Conservation (phyloP, 2,888 invertebrate species). For the Bibio marci region DNA sequence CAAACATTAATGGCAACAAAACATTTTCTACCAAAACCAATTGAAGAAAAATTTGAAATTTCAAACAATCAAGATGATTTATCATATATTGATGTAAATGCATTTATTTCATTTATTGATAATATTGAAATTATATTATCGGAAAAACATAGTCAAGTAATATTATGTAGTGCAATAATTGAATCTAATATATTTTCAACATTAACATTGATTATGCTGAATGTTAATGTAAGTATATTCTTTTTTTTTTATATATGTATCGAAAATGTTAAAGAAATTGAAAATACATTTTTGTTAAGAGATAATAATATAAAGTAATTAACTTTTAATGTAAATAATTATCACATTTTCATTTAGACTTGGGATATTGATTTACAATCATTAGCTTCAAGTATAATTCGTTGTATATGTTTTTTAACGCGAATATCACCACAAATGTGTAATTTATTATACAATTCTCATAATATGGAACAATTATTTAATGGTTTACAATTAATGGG, state of each 20-base stretch:
- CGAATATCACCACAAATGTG: conserved; percentile 17
- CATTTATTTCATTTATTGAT: conserved; percentile 22
- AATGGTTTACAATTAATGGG: conserved; percentile 26
- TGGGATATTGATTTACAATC: conserved; percentile 22
- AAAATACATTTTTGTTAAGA: too few relatives aligned
- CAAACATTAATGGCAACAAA: conserved; percentile 22
- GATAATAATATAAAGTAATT: too few relatives aligned
- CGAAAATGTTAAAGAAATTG: too few relatives aligned
- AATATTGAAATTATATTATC: conserved; percentile 23
- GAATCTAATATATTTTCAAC: conserved; percentile 29
- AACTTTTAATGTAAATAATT: too few relatives aligned
- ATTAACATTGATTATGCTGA: conserved; percentile 23
- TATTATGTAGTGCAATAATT: conserved; percentile 23
- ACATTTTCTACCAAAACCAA: conserved; percentile 17
- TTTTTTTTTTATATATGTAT: not conserved
- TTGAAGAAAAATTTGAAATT: conserved; percentile 17
- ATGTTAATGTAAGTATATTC: conserved; percentile 18
- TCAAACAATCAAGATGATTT: conserved; percentile 14
- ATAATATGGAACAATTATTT: conserved; percentile 22
- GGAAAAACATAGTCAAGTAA: conserved; percentile 13
- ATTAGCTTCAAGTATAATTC: conserved; percentile 20
- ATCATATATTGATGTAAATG: conserved; percentile 20
- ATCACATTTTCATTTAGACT: conserved; percentile 14
- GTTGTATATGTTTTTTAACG: conserved; percentile 19
- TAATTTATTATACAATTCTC: conserved; percentile 16